These are phyloP conservation scores for Rhabdornis inornatus DNA, from an alignment of 2,113 vertebrate genomes.

Conservation along the genomic window DNA sequence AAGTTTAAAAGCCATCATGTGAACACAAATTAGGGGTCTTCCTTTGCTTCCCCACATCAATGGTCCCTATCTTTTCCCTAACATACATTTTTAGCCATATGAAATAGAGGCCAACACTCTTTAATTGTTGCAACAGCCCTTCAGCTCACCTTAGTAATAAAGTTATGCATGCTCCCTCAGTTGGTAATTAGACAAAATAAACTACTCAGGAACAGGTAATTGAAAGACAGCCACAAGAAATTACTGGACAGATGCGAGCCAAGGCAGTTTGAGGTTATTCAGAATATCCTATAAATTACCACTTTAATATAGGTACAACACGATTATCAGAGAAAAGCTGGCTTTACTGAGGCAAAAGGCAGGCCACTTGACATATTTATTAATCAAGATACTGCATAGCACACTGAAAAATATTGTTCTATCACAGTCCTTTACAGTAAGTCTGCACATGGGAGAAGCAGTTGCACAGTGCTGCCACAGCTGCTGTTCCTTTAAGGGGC, in stretches of 20 bases:
- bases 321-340: background rate
- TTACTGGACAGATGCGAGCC: background rate
- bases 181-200: background rate
- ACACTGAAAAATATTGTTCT: background rate
- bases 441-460: background rate
- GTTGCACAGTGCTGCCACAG: background rate
- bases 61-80: background rate
- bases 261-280: background rate
- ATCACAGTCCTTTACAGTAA: background rate
- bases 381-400: background rate
- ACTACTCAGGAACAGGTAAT: background rate
- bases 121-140: background rate
- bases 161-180: background rate
- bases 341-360: background rate
- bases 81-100: background rate
- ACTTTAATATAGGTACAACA: background rate
- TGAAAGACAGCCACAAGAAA: background rate
- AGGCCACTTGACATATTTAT: background rate
- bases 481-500: background rate
- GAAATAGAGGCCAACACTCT: background rate
- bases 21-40: background rate
- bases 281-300: background rate
- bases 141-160: background rate
- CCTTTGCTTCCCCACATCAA: background rate
- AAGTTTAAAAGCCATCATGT: background rate